Base-by-base conservation (phyloP, 2,113 vertebrate genomes). In the Nothobranchius kuhntae region DNA sequence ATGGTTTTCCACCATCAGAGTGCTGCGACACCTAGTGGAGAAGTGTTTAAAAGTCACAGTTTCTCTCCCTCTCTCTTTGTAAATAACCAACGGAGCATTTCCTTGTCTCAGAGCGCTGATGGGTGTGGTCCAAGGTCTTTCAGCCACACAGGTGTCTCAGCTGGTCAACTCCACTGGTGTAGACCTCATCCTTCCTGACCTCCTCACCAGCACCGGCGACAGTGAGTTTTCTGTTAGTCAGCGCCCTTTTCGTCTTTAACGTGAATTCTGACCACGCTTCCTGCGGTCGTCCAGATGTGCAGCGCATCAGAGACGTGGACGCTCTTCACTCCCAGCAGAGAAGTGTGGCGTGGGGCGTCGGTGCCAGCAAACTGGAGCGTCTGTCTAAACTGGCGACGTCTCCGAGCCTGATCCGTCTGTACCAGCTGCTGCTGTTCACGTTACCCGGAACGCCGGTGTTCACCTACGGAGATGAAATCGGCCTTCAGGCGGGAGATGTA, bases 401-500 rank as follows among this genome's bases (percentile, higher is more conserved):
- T 0, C 35, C 76, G 0, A 76, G 48, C 0, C 78, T 95, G 3
- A 78, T 91, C 7, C 91, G 83, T 0, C 92, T 96, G 0, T 94
- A 94, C 80, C 94, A 96, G 40, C 82, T 95, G 52, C 86, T 97
- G 56, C 75, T 96, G 8, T 95, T 96, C 73, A 95, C 95, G 1
- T 76, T 96, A 51, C 95, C 93, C 0, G 95, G 95, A 26, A 97
- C 95, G 0, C 95, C 96, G 0, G 85, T 96, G 53, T 94, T 95
- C 45, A 93, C 76, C 48, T 95, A 93, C 0, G 96, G 96, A 3
- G 95, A 96, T 9, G 95, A 96, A 80, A 93, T 97, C 1, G 95
- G 94, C 30, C 89, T 97, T 13, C 44, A 53, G 9, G 62, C 70
- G 13, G 11, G 0, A 12, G 2, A 40, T 67, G 90, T 88, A 55